These are phyloP conservation scores for Nephrotoma appendiculata DNA, from an alignment of 2,888 invertebrate species.

Conservation along the genomic window DNA sequence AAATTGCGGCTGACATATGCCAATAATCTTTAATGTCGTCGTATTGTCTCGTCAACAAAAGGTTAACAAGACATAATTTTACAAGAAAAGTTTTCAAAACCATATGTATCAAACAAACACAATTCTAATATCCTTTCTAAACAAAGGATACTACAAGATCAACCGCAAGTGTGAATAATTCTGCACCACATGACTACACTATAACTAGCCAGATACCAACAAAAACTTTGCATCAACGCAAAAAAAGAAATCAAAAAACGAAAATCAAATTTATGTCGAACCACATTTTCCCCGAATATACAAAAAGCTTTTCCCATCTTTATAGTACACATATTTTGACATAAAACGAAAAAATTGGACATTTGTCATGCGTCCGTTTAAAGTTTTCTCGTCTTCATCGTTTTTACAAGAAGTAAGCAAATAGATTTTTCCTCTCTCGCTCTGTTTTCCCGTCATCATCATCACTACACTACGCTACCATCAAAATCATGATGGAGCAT, in stretches of 20 bases:
- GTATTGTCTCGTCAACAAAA: not conserved
- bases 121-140: not conserved
- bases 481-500: not conserved
- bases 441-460: not conserved
- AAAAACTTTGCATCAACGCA: not conserved
- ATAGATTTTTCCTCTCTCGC: not conserved
- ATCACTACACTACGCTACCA: not conserved
- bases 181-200: not conserved
- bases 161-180: not conserved
- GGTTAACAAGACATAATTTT: no score
- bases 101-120: not conserved
- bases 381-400: not conserved
- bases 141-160: not conserved
- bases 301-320: not conserved
- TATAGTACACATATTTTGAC: not conserved
- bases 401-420: not conserved
- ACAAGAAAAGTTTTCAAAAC: not conserved
- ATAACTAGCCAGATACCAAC: not conserved
- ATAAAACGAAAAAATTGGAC: not conserved
- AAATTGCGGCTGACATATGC: not conserved
- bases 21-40: not conserved
- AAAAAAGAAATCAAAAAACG: not conserved
- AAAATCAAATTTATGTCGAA: not conserved
- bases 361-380: constrained; percentile 2
- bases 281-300: not conserved